phyloP scores from a whole-genome alignment of 2,888 invertebrate species.

The Ennomos quercinarius region DNA sequence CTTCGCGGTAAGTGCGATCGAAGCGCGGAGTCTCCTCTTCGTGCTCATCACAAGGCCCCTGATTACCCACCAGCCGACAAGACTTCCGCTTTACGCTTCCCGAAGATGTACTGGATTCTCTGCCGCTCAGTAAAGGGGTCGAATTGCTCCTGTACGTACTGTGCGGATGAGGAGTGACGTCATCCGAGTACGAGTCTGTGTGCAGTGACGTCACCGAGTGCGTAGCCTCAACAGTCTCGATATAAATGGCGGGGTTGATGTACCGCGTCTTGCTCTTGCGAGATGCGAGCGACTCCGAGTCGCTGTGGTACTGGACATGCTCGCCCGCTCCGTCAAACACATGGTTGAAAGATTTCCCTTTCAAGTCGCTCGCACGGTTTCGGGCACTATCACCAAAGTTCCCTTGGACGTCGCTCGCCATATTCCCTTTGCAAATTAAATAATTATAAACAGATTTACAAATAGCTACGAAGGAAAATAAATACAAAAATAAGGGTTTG shows the following conservation, averaged over 20 bases:
- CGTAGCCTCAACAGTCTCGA: constrained; percentile 78
- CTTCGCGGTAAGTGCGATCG: constrained; percentile 70
- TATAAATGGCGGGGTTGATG: constrained; percentile 86
- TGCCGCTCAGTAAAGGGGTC: constrained; percentile 72
- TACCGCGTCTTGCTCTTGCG: constrained; percentile 79
- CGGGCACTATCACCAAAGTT: constrained; percentile 74
- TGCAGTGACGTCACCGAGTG: constrained; percentile 75
- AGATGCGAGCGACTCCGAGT: constrained; percentile 72
- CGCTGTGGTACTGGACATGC: constrained; percentile 73
- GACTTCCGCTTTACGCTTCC: constrained; percentile 73
- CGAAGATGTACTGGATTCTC: constrained; percentile 65
- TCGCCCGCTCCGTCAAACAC: constrained; percentile 79
- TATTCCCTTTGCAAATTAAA: constrained; percentile 42
- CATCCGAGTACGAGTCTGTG: constrained; percentile 64
- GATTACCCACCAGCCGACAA: constrained; percentile 57
- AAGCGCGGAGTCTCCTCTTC: constrained; percentile 66
- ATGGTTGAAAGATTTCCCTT: constrained; percentile 62
- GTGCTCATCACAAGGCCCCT: constrained; percentile 35
- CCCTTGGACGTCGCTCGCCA: constrained; percentile 68
- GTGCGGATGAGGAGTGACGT: constrained; percentile 78
- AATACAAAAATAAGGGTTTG: constrained; percentile 46
- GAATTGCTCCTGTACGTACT: constrained; percentile 75
- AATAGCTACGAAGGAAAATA: constrained; percentile 44
- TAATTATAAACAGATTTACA: constrained; percentile 29
- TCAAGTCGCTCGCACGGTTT: constrained; percentile 53